Evolutionary conservation across 1,140 invertebrate species (phyloP).

Genomic region (Drosophila biarmipes): DNA sequence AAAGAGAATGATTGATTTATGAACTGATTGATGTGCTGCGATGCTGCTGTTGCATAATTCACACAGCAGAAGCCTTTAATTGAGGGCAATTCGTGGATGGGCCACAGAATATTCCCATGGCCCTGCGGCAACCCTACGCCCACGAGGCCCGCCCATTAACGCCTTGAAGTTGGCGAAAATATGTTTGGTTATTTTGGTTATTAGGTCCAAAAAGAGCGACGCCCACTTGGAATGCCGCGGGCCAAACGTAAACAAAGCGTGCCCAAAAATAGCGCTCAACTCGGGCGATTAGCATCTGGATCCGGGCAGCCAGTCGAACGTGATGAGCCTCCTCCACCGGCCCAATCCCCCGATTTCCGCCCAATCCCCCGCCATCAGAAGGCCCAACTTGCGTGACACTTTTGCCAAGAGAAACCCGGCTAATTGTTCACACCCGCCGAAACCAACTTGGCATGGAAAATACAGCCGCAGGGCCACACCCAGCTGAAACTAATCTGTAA

Average conservation of each 20-base stretch:
- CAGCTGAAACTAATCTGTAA: slow-evolving; percentile 74
- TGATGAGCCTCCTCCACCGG: slow-evolving; percentile 43
- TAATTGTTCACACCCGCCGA: slow-evolving; percentile 75
- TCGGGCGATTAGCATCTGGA: slow-evolving; percentile 63
- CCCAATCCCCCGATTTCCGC: not conserved
- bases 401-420: slow-evolving; percentile 60
- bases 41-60: slow-evolving; percentile 50
- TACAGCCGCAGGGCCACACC: slow-evolving; percentile 51
- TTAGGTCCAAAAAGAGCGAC: slow-evolving; percentile 44
- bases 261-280: slow-evolving; percentile 68
- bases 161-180: slow-evolving; percentile 45
- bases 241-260: slow-evolving; percentile 65
- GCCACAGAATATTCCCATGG: slow-evolving; percentile 23
- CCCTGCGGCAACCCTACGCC: slow-evolving; percentile 17
- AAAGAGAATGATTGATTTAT: slow-evolving; percentile 64
- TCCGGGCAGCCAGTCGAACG: slow-evolving; percentile 42
- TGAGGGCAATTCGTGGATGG: slow-evolving; percentile 49
- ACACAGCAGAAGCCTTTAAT: slow-evolving; percentile 34
- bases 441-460: slow-evolving; percentile 8
- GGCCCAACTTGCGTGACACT: slow-evolving; percentile 69
- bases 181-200: slow-evolving; percentile 30
- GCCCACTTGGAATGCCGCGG: slow-evolving; percentile 53
- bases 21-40: slow-evolving; percentile 35
- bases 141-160: slow-evolving; percentile 28
- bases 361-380: slow-evolving; percentile 1